phyloP scores from a whole-genome alignment of 2,113 vertebrate species.

The Triplophysa siluroides region DNA sequence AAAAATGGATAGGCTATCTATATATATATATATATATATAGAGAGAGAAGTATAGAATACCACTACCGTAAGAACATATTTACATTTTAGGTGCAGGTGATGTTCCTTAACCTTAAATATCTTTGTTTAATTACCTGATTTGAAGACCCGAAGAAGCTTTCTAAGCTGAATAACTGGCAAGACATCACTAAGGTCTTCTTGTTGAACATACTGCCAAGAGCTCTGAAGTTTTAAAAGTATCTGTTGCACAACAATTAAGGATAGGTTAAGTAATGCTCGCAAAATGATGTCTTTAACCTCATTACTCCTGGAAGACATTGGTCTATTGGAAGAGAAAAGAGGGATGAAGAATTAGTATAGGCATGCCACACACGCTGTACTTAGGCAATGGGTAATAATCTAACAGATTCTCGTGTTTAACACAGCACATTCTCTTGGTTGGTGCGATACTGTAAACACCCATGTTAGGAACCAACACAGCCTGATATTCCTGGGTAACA shows the following conservation, averaged over 20 bases:
- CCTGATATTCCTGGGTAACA: constrained; percentile 15
- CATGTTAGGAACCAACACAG: background rate
- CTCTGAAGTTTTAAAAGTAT: background rate
- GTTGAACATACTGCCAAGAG: background rate
- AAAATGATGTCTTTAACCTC: too few relatives aligned
- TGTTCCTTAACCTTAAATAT: too few relatives aligned
- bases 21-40: too few relatives aligned
- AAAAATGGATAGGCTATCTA: too few relatives aligned
- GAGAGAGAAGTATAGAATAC: too few relatives aligned
- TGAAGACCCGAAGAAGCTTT: too few relatives aligned
- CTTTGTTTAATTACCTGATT: too few relatives aligned
- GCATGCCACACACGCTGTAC: background rate
- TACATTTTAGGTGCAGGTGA: too few relatives aligned
- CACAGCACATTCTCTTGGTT: constrained; percentile 10
- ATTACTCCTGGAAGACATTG: background rate
- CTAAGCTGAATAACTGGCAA: too few relatives aligned
- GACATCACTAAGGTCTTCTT: background rate
- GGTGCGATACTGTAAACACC: constrained; percentile 3
- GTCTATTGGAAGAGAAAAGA: background rate
- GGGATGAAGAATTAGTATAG: constrained; percentile 16
- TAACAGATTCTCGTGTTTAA: constrained; percentile 11
- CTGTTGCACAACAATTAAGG: background rate
- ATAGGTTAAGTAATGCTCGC: too few relatives aligned
- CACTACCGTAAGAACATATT: too few relatives aligned
- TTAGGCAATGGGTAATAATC: constrained; percentile 17